These are phyloP conservation scores for Triplophysa bombifrons DNA, from an alignment of 2,797 vertebrate species.

Conservation along the genomic window DNA sequence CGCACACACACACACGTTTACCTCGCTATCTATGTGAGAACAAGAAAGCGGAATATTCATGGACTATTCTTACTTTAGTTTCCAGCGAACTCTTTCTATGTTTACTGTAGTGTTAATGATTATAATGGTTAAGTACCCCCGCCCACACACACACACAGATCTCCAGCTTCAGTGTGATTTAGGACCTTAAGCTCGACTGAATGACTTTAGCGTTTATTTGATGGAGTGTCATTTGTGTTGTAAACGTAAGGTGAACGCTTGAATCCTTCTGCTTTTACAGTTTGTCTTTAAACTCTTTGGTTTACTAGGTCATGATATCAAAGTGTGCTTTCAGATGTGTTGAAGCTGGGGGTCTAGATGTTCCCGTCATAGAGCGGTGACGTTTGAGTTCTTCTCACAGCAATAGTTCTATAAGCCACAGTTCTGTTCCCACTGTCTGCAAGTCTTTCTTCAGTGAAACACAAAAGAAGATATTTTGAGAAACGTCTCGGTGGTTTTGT, in stretches of 20 bases:
- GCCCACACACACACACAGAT: background rate
- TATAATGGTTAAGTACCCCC: background rate
- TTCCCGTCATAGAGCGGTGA: background rate
- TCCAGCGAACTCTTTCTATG: too few species aligned
- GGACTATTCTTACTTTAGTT: background rate
- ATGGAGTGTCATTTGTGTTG: conserved; percentile 13
- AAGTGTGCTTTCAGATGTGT: conserved; percentile 2
- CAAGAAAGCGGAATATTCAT: background rate
- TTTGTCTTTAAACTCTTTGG: background rate
- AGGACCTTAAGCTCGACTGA: background rate
- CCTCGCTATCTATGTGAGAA: background rate
- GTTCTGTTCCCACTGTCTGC: too few species aligned
- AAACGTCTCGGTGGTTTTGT: too few species aligned
- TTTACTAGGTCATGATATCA: conserved; percentile 5
- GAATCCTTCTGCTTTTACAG: background rate
- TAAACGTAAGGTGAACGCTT: background rate
- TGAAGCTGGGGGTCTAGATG: conserved; percentile 5
- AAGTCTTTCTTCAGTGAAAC: too few species aligned
- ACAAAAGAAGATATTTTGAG: too few species aligned
- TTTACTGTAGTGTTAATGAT: background rate
- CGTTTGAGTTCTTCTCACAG: conserved; percentile 11
- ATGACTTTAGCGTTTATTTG: background rate
- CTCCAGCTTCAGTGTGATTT: conserved; percentile 7
- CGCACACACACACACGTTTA: background rate
- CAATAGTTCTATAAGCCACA: background rate